These are phyloP conservation scores for Drosophila silvestris DNA, from an alignment of 2,888 invertebrate species.

Conservation along the genomic window DNA sequence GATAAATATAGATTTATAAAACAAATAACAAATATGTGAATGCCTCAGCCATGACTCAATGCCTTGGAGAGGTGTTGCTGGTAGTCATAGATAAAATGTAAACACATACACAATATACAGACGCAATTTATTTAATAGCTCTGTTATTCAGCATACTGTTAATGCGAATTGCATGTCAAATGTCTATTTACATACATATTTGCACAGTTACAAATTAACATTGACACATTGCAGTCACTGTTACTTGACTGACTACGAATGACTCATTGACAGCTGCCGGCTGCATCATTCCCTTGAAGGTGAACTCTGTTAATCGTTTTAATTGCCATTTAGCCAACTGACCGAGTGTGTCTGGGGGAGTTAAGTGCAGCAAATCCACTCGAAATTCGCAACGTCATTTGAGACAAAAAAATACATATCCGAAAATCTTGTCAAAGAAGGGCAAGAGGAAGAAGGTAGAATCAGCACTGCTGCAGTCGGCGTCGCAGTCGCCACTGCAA, in stretches of 20 bases:
- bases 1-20: neutral
- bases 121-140: constrained; percentile 11
- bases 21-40: neutral
- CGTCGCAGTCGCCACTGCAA: constrained; percentile 40
- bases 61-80: neutral
- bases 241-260: neutral
- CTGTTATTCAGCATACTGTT: constrained; percentile 2
- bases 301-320: constrained; percentile 5
- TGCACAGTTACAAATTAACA: constrained; percentile 25
- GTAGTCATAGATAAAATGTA: constrained; percentile 6
- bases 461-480: constrained; percentile 5
- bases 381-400: constrained; percentile 18
- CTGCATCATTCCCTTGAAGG: neutral
- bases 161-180: constrained; percentile 28
- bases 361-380: constrained; percentile 21
- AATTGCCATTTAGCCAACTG: constrained; percentile 60
- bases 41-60: constrained; percentile 28
- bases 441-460: neutral
- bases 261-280: constrained; percentile 1
- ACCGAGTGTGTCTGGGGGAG: constrained; percentile 45
- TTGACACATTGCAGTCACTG: constrained; percentile 16
- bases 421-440: constrained; percentile 15
- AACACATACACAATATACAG: neutral
- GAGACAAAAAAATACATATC: neutral
- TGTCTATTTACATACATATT: neutral